phyloP scores from a whole-genome alignment of 2,888 invertebrate species.

The Spisula solida region DNA sequence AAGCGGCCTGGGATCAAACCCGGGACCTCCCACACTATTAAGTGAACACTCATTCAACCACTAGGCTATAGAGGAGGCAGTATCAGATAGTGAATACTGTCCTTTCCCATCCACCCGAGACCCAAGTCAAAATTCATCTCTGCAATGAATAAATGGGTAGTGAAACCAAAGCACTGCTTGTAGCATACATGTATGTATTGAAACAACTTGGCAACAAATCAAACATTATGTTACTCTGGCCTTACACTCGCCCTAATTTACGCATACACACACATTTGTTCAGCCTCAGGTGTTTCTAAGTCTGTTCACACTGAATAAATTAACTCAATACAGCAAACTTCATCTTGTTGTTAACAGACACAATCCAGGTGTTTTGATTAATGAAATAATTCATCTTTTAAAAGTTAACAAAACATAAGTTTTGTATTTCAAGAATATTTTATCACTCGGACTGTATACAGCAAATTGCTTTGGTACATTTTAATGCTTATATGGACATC shows the following conservation, averaged over 20 bases:
- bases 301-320: slow-evolving; percentile 10
- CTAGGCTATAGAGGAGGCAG: too few species aligned
- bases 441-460: not conserved
- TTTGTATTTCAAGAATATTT: slow-evolving; percentile 5
- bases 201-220: too few species aligned
- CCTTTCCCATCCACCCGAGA: too few species aligned
- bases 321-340: not conserved
- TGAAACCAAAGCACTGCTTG: too few species aligned
- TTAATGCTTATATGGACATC: not conserved
- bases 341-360: not conserved
- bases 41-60: too few species aligned
- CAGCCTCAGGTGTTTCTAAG: slow-evolving; percentile 16
- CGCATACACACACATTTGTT: not conserved
- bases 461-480: not conserved
- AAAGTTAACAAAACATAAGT: not conserved
- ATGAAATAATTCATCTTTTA: not conserved
- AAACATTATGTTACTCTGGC: not conserved
- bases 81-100: too few species aligned
- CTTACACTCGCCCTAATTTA: slow-evolving; percentile 7
- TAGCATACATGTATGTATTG: too few species aligned
- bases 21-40: too few species aligned
- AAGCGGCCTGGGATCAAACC: too few species aligned
- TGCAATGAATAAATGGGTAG: too few species aligned
- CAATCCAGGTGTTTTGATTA: slow-evolving; percentile 15
- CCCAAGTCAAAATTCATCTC: too few species aligned